phyloP scores from a whole-genome alignment of 1,140 invertebrate genomes.

The Muscidifurax raptorellus region DNA sequence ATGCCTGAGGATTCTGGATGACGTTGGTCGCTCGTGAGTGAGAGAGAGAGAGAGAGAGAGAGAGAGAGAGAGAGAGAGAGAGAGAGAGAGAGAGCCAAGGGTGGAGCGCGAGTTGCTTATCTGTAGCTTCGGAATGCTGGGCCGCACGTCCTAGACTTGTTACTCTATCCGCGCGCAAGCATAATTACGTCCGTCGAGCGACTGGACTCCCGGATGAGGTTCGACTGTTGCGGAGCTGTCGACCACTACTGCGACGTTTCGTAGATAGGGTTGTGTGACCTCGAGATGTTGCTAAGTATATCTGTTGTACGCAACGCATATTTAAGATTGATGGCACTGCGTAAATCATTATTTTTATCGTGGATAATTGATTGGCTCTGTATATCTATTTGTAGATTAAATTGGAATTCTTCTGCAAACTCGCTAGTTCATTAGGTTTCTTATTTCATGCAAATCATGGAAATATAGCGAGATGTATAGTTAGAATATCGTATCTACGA shows the following conservation, averaged over 20 bases:
- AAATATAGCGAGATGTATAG: too few species aligned
- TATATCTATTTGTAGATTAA: too few species aligned
- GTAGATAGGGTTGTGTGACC: background rate
- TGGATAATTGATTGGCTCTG: too few species aligned
- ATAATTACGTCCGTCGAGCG: slow-evolving; percentile 16
- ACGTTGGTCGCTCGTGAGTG: background rate
- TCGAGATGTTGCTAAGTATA: background rate
- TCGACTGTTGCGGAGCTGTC: background rate
- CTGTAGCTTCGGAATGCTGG: background rate
- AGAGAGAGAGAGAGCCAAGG: background rate
- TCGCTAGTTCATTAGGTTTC: too few species aligned
- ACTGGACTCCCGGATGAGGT: background rate
- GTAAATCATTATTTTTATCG: too few species aligned
- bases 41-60: background rate
- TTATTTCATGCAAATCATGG: too few species aligned
- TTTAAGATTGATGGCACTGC: too few species aligned
- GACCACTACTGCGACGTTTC: background rate
- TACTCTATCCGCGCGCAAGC: slow-evolving; percentile 17
- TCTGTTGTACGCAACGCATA: too few species aligned
- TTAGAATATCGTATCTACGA: too few species aligned
- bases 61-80: background rate
- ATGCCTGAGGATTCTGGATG: slow-evolving; percentile 18
- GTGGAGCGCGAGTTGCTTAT: background rate
- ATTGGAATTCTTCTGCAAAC: too few species aligned
- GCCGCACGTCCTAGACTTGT: background rate